Evolutionary conservation across 2,888 invertebrate species (phyloP).

Genomic region (Timandra comae): DNA sequence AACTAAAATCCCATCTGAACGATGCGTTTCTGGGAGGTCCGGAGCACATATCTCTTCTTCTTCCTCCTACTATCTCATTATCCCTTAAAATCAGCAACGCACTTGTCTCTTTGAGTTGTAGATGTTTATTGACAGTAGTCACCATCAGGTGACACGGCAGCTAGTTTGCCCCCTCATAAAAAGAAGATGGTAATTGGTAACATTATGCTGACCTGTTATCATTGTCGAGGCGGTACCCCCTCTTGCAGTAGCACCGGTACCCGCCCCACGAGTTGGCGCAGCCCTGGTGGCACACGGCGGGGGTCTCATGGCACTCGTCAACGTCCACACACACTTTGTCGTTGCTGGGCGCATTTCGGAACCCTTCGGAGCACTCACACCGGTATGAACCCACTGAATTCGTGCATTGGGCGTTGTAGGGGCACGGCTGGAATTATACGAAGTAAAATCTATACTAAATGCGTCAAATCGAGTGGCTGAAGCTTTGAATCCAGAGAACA

Average conservation of each 20-base stretch:
- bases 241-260: slow-evolving; percentile 91
- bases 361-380: slow-evolving; percentile 61
- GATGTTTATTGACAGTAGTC: no score
- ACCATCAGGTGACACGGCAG: no score
- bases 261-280: slow-evolving; percentile 95
- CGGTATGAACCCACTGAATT: slow-evolving; percentile 69
- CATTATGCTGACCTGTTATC: slow-evolving; percentile 82
- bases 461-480: no score
- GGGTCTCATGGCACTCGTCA: slow-evolving; percentile 80
- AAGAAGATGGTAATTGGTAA: no score
- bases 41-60: no score
- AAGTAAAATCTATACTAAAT: background rate
- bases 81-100: no score
- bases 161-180: no score
- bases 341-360: slow-evolving; percentile 59
- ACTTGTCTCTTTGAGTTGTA: no score
- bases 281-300: slow-evolving; percentile 84
- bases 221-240: slow-evolving; percentile 85
- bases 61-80: no score
- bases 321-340: slow-evolving; percentile 79
- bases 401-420: slow-evolving; percentile 57
- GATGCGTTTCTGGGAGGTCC: no score
- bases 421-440: slow-evolving; percentile 44
- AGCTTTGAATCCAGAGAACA: no score
- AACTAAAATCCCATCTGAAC: no score